These are phyloP conservation scores for Podargus strigoides DNA, from an alignment of 2,797 vertebrate genomes.

Conservation along the genomic window DNA sequence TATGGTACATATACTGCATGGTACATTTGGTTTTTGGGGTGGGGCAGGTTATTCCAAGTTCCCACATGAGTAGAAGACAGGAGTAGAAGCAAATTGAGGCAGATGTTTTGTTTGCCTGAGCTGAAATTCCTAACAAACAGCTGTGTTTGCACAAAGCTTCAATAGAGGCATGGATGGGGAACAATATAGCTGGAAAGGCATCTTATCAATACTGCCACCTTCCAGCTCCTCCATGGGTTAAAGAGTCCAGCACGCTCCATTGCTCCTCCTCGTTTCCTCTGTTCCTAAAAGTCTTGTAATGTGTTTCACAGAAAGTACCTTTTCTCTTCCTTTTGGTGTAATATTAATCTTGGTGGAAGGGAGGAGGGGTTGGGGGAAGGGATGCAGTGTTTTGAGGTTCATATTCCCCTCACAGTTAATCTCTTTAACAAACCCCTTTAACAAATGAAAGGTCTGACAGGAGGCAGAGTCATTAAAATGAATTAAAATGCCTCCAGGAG, in stretches of 20 bases:
- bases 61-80: slow-evolving; percentile 35
- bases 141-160: slow-evolving; percentile 85
- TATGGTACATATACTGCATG: background rate
- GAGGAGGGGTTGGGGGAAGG: slow-evolving; percentile 1
- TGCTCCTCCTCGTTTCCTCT: background rate
- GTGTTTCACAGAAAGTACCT: slow-evolving; percentile 55
- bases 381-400: slow-evolving; percentile 33
- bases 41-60: slow-evolving; percentile 43
- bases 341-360: slow-evolving; percentile 43
- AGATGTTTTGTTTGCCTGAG: slow-evolving; percentile 76
- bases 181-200: slow-evolving; percentile 40
- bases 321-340: slow-evolving; percentile 43
- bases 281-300: slow-evolving; percentile 43
- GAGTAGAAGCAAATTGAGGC: slow-evolving; percentile 70
- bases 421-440: slow-evolving; percentile 68
- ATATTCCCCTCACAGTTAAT: slow-evolving; percentile 66
- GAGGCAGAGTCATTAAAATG: slow-evolving; percentile 75
- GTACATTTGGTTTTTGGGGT: background rate
- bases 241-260: background rate
- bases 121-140: slow-evolving; percentile 82
- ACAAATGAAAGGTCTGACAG: slow-evolving; percentile 65
- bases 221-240: slow-evolving; percentile 13
- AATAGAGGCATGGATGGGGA: slow-evolving; percentile 56
- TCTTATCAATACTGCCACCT: slow-evolving; percentile 22
- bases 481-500: slow-evolving; percentile 74